A percentile compares a stretch with the other conserved stretches of the same genome.
Evolutionary conservation across 2,797 vertebrate species (phyloP).

Genomic region (Platyrinchus mystaceus): DNA sequence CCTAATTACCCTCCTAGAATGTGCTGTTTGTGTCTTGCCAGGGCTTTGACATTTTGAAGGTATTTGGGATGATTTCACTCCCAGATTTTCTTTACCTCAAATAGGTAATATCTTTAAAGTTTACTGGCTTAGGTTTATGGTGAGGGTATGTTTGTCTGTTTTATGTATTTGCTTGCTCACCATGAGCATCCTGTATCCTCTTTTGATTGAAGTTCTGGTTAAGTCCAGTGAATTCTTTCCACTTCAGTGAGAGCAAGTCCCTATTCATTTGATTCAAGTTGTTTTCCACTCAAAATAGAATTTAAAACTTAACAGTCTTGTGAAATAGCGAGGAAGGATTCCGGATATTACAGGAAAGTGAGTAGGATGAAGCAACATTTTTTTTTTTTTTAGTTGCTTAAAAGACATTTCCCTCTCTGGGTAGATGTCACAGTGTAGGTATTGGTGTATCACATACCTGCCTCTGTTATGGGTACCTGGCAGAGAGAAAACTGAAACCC

Average conservation of each 20-base stretch:
- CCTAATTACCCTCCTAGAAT: neutral
- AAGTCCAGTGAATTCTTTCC: neutral
- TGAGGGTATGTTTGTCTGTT: neutral
- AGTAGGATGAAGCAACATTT: neutral
- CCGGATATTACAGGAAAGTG: neutral
- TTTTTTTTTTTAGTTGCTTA: neutral
- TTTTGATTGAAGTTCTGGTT: neutral
- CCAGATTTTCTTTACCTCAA: neutral
- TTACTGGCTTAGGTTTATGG: neutral
- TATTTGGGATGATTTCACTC: neutral
- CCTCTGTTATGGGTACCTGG: neutral
- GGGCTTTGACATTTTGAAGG: neutral
- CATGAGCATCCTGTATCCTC: neutral
- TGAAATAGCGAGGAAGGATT: neutral
- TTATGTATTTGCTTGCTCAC: neutral
- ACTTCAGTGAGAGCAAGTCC: neutral
- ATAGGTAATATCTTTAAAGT: neutral
- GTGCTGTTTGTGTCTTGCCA: neutral
- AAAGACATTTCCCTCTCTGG: neutral
- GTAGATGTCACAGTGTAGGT: neutral
- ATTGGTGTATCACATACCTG: neutral
- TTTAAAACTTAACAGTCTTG: neutral
- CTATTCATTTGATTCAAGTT: neutral
- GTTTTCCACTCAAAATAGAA: neutral
- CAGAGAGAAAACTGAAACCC: neutral